These are phyloP conservation scores for Enteromius unitaeniatus DNA, from an alignment of 2,797 vertebrate species.

Conservation along the genomic window DNA sequence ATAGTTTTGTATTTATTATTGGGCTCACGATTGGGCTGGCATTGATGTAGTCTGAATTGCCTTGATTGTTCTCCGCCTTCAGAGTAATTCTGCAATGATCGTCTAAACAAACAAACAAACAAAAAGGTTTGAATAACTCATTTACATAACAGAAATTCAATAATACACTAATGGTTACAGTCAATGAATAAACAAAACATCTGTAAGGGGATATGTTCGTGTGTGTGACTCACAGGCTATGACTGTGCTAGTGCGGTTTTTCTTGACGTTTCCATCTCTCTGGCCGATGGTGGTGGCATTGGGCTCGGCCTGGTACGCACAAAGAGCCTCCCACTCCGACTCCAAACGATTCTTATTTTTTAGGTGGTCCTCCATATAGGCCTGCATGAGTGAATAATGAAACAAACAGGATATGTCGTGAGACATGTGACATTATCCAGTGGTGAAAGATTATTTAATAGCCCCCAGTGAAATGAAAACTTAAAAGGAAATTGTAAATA, in stretches of 20 bases:
- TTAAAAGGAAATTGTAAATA: neutral
- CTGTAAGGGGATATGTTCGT: neutral
- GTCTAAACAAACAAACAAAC: constrained; percentile 75
- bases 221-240: constrained; percentile 84
- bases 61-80: constrained; percentile 88
- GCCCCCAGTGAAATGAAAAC: neutral
- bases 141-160: neutral
- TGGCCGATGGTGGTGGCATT: constrained; percentile 78
- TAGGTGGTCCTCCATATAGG: constrained; percentile 99
- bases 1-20: constrained; percentile 15
- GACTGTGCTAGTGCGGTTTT: constrained; percentile 85
- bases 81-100: constrained; percentile 94
- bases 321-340: constrained; percentile 96
- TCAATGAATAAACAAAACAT: neutral
- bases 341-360: constrained; percentile 94
- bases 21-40: constrained; percentile 95
- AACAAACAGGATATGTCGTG: neutral
- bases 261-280: constrained; percentile 84
- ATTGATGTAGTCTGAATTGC: constrained; percentile 94
- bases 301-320: constrained; percentile 94
- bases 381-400: constrained; percentile 70
- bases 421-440: neutral
- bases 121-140: neutral
- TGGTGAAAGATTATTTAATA: neutral
- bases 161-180: neutral